Evolutionary conservation across 2,888 invertebrate species (phyloP).

Genomic region (Drosophila diplacantha): DNA sequence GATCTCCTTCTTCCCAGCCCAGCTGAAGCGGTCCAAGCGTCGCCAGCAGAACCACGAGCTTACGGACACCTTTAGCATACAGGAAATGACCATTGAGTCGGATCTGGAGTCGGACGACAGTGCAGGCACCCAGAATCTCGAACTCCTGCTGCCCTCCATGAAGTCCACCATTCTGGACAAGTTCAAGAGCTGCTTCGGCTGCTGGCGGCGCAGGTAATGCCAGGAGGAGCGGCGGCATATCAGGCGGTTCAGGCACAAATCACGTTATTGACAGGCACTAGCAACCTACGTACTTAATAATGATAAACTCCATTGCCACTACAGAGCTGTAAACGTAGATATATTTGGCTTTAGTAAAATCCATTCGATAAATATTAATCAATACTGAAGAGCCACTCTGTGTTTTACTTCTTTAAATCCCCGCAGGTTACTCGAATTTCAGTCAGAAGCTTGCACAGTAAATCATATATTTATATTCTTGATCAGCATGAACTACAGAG

Average conservation of each 20-base stretch:
- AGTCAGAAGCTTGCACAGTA: no score
- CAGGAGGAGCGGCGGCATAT: slow-evolving; percentile 19
- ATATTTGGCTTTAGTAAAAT: slow-evolving; percentile 49
- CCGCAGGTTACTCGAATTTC: no score
- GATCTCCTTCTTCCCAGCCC: slow-evolving; percentile 76
- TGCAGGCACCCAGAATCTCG: slow-evolving; percentile 76
- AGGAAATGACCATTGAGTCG: slow-evolving; percentile 78
- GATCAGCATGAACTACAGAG: not conserved
- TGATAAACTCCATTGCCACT: slow-evolving; percentile 55
- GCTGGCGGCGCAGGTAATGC: slow-evolving; percentile 66
- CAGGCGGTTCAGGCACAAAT: slow-evolving; percentile 46
- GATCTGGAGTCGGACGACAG: slow-evolving; percentile 77
- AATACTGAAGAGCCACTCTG: slow-evolving; percentile 13
- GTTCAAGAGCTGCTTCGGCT: slow-evolving; percentile 67
- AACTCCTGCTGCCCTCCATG: slow-evolving; percentile 74
- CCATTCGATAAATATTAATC: slow-evolving; percentile 35
- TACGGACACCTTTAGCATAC: slow-evolving; percentile 78
- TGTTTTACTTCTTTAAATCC: not conserved
- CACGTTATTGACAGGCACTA: slow-evolving; percentile 64
- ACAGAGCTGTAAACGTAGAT: slow-evolving; percentile 42
- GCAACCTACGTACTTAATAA: slow-evolving; percentile 33
- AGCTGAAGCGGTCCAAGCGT: slow-evolving; percentile 64
- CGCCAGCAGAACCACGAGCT: slow-evolving; percentile 73
- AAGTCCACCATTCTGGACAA: slow-evolving; percentile 72
- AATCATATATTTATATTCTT: not conserved